Base-by-base conservation (phyloP, 1,140 invertebrate species). In the Maniola jurtina region DNA sequence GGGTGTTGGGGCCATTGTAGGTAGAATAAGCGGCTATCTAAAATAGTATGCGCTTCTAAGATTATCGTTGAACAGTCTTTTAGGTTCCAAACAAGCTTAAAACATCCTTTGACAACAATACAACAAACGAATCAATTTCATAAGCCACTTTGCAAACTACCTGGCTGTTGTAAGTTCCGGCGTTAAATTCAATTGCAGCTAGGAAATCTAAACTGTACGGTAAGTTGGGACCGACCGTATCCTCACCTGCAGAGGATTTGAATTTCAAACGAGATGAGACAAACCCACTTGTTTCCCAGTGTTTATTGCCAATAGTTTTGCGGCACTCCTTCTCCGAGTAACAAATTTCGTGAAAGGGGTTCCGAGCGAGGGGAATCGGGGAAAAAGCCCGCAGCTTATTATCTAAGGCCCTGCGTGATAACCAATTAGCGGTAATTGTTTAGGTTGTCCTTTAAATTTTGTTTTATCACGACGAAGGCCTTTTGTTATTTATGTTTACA, bases 201-300 rank as follows among this genome's bases (percentile, higher is more conserved):
- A 65, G 61, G 68, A 75, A 82, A 85, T 82, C 75, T 80, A 83
- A 85, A 85, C 82, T 72, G 79, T 83, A 70, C 69, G 78, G 80
- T 76, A 84, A 84, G 76, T 89, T 81, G 76, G 67, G 60, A 64
- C 69, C 79, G 80, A 85, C 82, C 73, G 75, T 70, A 74, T 83
- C 79, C 74, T 77, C 84, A 86, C 83, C 83, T 86, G 79, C 76
- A 79, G 55, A 65, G 66, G 64, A 86, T 89, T 84, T 89, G 84
- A 88, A 89, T 82, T 88, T 89, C 85, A 87, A 84, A 89, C 87
- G 73, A 72, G 79, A 76, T 69, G 73, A 81, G 77, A 86, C 79
- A 81, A 84, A 80, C 76, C 79, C 72, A 69, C 76, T 75, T 74
- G 76, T 79, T 77, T 69, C 73, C 68, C 66, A 68, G 73, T 79